These are phyloP conservation scores for Ctenochaetus hawaiiensis DNA, from an alignment of 2,797 vertebrate genomes.

Conservation along the genomic window DNA sequence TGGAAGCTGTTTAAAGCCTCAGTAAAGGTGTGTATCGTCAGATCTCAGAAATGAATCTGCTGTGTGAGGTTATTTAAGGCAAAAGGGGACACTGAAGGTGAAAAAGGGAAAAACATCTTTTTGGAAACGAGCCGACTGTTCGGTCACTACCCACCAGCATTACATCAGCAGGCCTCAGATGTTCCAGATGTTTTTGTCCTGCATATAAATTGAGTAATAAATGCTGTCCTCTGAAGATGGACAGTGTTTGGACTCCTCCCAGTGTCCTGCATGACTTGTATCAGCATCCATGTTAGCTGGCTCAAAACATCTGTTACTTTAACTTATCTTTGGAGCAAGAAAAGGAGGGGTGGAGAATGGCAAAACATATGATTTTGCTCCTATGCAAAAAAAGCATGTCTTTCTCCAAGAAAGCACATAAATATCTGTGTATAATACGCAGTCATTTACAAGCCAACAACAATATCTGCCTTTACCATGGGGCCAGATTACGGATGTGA, in stretches of 20 bases:
- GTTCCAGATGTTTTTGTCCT: slow-evolving; percentile 76
- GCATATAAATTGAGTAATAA: slow-evolving; percentile 62
- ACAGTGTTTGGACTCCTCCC: slow-evolving; percentile 66
- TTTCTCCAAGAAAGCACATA: slow-evolving; percentile 76
- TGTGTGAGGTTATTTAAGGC: slow-evolving; percentile 48
- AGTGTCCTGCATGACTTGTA: slow-evolving; percentile 72
- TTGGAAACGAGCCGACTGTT: slow-evolving; percentile 29
- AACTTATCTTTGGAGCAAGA: slow-evolving; percentile 67
- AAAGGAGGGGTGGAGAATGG: slow-evolving; percentile 37
- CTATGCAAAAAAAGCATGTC: slow-evolving; percentile 62
- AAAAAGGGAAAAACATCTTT: slow-evolving; percentile 39
- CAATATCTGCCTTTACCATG: slow-evolving; percentile 90
- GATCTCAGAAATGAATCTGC: neutral
- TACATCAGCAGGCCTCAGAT: slow-evolving; percentile 66
- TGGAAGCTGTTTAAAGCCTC: neutral
- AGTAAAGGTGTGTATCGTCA: slow-evolving; percentile 13
- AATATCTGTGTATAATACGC: slow-evolving; percentile 83
- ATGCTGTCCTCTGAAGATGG: slow-evolving; percentile 64
- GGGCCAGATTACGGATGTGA: slow-evolving; percentile 77
- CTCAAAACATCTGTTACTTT: slow-evolving; percentile 75
- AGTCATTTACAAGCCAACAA: slow-evolving; percentile 73
- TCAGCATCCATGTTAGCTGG: slow-evolving; percentile 71
- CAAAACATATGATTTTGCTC: slow-evolving; percentile 80
- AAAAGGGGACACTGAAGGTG: slow-evolving; percentile 38
- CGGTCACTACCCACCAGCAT: slow-evolving; percentile 63